Evolutionary conservation across 2,113 vertebrate species (phyloP), one percentile per base, ranked within the genome.

Genomic region (Felis chaus): DNA sequence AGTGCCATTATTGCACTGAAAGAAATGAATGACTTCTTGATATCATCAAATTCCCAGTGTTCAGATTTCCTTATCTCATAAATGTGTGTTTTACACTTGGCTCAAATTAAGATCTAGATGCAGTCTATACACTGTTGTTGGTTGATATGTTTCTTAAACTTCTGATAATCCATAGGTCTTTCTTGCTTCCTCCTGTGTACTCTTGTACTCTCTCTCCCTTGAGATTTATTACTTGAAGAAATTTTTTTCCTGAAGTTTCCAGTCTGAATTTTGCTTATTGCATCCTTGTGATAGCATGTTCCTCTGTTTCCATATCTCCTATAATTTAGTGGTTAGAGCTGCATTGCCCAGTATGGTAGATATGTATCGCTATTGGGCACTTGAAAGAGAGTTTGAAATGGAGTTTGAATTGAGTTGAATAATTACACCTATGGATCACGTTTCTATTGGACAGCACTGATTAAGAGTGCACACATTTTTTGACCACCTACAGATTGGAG

Each of bases 51-150:
- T 82, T 68, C 25, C 48, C 31, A 66, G 33, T 93, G 45, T 97
- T 90, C n/a, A 53, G 21, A 90, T 50, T 76, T 53, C 48, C 23
- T 31, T 76, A 33, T n/a, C 31, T 89, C 15, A 39, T n/a, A 90
- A 83, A 41, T 69, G 15, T 85, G 69, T 85, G 61, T 73, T 90
- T 69, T 57, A 50, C 18, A 53, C 27, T 97, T 82, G 39, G 48
- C 82, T 97, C 31, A 94, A 71, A 69, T 82, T 53, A 78, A 80
- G 39, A 79, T 85, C 27, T 81, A 61, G n/a, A 31, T 89, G 69
- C 18, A 48, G 0, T n/a, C 61, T 21, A 19, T 25, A 74, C 29
- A 3, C 65, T 65, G 2, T 41, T 82, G 65, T 39, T 90, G 18
- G 23, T 65, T 66, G 39, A 14, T 29, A 7, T 4, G 23, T 76